These are phyloP conservation scores for Psittacula echo DNA, from an alignment of 2,797 vertebrate genomes.

Conservation along the genomic window DNA sequence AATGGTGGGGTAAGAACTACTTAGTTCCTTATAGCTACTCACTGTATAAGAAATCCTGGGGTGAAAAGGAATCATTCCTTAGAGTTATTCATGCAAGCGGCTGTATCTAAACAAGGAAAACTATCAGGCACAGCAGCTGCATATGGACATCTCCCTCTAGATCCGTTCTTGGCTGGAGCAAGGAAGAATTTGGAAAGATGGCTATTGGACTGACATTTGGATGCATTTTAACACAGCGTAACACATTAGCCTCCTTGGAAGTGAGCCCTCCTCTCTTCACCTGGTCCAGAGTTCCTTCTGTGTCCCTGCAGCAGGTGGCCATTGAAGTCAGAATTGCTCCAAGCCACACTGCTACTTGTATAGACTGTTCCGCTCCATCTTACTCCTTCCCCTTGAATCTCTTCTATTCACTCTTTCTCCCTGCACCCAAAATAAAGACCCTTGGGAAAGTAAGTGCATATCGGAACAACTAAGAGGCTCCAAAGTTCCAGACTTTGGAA, in stretches of 20 bases:
- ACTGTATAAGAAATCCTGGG: background rate
- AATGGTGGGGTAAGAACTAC: background rate
- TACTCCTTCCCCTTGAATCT: background rate
- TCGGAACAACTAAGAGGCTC: background rate
- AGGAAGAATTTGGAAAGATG: background rate
- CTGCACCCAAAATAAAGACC: background rate
- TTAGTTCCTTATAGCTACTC: background rate
- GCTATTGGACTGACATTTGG: background rate
- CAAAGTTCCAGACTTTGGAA: background rate
- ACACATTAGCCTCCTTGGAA: background rate
- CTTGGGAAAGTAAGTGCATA: background rate
- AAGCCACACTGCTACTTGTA: background rate
- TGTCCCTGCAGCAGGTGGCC: background rate
- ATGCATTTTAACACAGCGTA: background rate
- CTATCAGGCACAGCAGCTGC: background rate
- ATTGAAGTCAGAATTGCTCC: background rate
- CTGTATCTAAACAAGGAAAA: background rate
- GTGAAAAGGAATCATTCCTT: background rate
- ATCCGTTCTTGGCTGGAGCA: accelerated
- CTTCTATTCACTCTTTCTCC: background rate
- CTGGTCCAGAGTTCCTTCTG: background rate
- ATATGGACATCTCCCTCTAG: background rate
- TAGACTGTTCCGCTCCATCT: background rate
- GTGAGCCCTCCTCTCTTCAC: background rate
- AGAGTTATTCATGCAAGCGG: background rate